Evolutionary conservation across 2,797 vertebrate genomes (phyloP), one percentile per base, ranked within the genome.

Genomic region (Poeciliopsis infans): DNA sequence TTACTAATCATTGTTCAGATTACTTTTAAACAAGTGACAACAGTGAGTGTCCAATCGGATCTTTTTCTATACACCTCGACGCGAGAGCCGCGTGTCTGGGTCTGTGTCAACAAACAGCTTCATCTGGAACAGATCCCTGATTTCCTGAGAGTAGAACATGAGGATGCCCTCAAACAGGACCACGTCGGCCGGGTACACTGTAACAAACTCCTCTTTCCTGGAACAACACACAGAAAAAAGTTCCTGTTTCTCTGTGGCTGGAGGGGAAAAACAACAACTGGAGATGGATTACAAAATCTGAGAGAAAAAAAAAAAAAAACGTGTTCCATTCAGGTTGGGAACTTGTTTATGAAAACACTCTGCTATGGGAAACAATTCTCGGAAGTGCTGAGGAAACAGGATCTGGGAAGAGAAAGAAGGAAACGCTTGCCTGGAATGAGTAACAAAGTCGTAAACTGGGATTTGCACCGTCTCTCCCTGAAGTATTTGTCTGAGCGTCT

Each of bases 51-150:
- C 16, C 68, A 57, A 4, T n/a, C 1, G 74, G 71, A 49, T 70
- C 25, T 20, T 4, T 20, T 4, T 57, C 68, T 49, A 85, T 89
- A 76, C 73, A 96, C 95, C 95, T 95, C 95, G 95, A 83, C 98
- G 97, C 1, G 98, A 99, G 43, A 99, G 97, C 39, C 98, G 95
- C 0, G 98, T 99, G 91, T 99, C 98, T 0, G 98, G 97, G 0
- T 99, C 98, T 0, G 98, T 99, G 93, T 99, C 98, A 69, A 99
- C 98, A 3, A 99, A 99, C 39, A 99, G 96, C 89, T 99, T 99
- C 98, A 99, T 99, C 91, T 98, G 98, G 92, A 99, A 99, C 61
- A 99, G 95, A 85, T 99, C 98, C 79, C 98, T 93, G 83, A 99
- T 97, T 85, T 99, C 97, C 94, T 99, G 97, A 0, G 95, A 96